These are phyloP conservation scores for Deilephila porcellus DNA, from an alignment of 2,888 invertebrate genomes.

Conservation along the genomic window DNA sequence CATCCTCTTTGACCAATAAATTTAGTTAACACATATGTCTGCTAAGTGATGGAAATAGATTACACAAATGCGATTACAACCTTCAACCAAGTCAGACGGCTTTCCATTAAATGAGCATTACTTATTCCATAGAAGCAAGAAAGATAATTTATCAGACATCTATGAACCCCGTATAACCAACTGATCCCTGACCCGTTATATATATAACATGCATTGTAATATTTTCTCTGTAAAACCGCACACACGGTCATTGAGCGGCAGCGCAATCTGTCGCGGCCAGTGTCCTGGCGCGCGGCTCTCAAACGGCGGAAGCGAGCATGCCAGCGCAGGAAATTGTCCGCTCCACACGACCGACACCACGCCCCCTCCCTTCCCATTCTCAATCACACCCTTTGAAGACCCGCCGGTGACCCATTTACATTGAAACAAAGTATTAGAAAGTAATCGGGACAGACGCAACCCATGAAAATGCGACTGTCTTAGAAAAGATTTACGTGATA, in stretches of 20 bases:
- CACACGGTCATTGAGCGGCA: slow-evolving; percentile 14
- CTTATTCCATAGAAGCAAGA: too few relatives aligned
- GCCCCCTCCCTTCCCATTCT: not conserved
- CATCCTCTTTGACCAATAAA: too few relatives aligned
- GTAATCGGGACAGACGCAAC: not conserved
- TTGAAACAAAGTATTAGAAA: slow-evolving; percentile 16
- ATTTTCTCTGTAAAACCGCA: not conserved
- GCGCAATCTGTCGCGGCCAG: slow-evolving; percentile 19
- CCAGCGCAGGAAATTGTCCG: slow-evolving; percentile 25
- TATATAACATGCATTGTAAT: slow-evolving; percentile 14
- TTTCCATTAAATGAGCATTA: too few relatives aligned
- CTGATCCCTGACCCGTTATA: not conserved
- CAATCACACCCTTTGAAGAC: slow-evolving; percentile 1
- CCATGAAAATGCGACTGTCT: not conserved
- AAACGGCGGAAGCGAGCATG: slow-evolving; percentile 21
- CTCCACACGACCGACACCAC: slow-evolving; percentile 22
- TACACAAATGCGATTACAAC: too few relatives aligned
- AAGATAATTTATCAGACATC: too few relatives aligned
- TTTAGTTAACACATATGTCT: too few relatives aligned
- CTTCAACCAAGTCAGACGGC: too few relatives aligned
- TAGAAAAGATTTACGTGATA: not conserved
- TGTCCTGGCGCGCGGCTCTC: slow-evolving; percentile 18
- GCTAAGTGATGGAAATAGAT: too few relatives aligned
- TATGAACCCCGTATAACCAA: not conserved
- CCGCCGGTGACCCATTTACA: slow-evolving; percentile 22